Evolutionary conservation across 2,888 invertebrate species (phyloP), one percentile per base, ranked within the genome.

Genomic region (Drosophila helvetica): DNA sequence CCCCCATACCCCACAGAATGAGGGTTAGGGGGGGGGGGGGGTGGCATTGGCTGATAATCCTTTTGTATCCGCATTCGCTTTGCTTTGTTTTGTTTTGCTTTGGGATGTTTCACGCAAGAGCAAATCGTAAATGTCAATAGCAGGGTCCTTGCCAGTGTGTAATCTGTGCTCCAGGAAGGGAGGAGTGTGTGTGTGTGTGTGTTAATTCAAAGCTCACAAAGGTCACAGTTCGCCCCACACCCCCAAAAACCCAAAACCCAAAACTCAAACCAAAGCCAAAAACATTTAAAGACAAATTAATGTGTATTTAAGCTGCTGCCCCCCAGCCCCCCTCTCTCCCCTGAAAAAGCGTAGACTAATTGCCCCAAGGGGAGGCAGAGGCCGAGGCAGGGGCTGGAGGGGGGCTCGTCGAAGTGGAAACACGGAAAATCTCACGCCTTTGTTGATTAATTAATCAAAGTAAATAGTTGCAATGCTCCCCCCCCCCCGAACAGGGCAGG

Each of bases 51-150:
- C 50, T 64, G 71, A 71, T 90, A 89, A 90, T 88, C 90, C 90
- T 82, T 89, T 90, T 88, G 81, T 83, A 77, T 45, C 57, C 70
- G 58, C 59, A 58, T 48, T 64, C 66, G 65, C 60, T 62, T 85
- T 71, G 74, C 5, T 60, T 72, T 57, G 86, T n/a, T 48, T 64
- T 64, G 65, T 58, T 62, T 85, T 71, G 74, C 5, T 60, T 72
- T 57, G 86, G 71, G 83, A 79, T 79, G 38, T 88, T 86, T 88
- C 80, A 82, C 84, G 82, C 88, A 80, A 88, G 82, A 83, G 68
- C 80, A 83, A 86, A 88, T 89, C 86, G 80, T 69, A 83, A 83
- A 88, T 89, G 90, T 90, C 90, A 90, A 90, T 89, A 89, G 80
- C 90, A 90, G 87, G 47, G 58, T 25, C 51, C 48, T 38, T 30